Evolutionary conservation across 2,888 invertebrate species (phyloP).

Genomic region (Odontocolon sp.): DNA sequence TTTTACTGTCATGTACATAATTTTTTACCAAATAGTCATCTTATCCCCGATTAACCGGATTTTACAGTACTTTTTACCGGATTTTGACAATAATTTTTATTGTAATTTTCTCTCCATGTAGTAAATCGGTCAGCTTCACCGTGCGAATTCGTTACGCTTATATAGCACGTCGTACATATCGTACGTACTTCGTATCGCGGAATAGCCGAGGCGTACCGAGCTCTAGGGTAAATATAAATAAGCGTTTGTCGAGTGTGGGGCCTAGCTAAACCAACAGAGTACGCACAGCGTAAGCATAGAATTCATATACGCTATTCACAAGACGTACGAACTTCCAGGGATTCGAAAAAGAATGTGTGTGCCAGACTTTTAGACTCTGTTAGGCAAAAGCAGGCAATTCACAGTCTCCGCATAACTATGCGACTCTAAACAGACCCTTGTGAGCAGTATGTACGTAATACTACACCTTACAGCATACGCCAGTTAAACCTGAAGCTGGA

Average conservation of each 20-base stretch:
- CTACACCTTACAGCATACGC: neutral
- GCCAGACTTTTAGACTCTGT: neutral
- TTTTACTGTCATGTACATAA: too few relatives aligned
- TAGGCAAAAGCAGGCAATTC: neutral
- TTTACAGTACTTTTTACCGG: too few relatives aligned
- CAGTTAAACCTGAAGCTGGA: neutral
- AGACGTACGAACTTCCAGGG: neutral
- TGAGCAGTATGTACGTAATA: neutral
- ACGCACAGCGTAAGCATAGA: neutral
- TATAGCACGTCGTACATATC: neutral
- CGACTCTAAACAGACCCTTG: neutral
- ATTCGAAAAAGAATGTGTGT: neutral
- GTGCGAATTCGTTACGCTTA: too few relatives aligned
- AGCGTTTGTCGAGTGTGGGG: constrained; percentile 1
- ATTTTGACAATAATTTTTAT: too few relatives aligned
- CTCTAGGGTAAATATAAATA: constrained; percentile 13
- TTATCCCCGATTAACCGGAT: too few relatives aligned
- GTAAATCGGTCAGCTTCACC: too few relatives aligned
- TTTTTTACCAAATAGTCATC: too few relatives aligned
- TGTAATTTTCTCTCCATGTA: too few relatives aligned
- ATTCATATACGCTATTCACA: neutral
- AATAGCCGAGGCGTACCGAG: neutral
- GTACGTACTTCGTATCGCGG: neutral
- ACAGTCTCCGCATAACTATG: constrained; percentile 2
- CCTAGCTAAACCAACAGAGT: neutral